Evolutionary conservation across 1,140 invertebrate genomes (phyloP).

Genomic region (Solenopsis fugax): DNA sequence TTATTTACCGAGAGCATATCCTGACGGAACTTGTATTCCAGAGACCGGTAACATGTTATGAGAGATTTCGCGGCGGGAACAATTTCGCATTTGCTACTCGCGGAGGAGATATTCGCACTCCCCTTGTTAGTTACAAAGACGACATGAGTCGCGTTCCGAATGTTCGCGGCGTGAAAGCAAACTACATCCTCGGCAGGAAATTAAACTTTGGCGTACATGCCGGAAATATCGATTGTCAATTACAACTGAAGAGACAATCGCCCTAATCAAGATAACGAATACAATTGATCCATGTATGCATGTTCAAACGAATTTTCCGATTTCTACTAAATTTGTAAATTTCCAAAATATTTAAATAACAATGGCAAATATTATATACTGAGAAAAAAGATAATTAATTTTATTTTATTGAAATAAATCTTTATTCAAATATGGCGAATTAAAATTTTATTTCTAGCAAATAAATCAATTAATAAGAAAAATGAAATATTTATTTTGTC

Average conservation of each 20-base stretch:
- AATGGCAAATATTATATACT: neutral
- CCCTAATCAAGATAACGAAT: conserved; percentile 39
- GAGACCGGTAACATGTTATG: conserved; percentile 47
- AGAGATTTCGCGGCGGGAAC: conserved; percentile 47
- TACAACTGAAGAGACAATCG: conserved; percentile 46
- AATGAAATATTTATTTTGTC: too few relatives aligned
- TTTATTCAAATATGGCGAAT: too few relatives aligned
- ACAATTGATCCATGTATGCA: neutral
- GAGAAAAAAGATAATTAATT: too few relatives aligned
- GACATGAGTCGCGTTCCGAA: conserved; percentile 48
- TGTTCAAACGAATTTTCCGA: neutral
- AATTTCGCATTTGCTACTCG: conserved; percentile 37
- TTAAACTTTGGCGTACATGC: conserved; percentile 53
- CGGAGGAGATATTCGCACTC: conserved; percentile 37
- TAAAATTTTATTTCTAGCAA: too few relatives aligned
- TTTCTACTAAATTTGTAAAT: conserved; percentile 1
- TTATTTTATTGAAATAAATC: too few relatives aligned
- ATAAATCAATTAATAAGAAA: too few relatives aligned
- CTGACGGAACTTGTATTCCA: conserved; percentile 21
- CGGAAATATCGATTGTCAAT: conserved; percentile 63
- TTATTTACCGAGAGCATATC: conserved; percentile 54
- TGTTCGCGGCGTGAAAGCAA: conserved; percentile 45
- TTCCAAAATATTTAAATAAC: neutral
- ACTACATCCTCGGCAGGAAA: conserved; percentile 51
- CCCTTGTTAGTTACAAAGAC: conserved; percentile 56